These are phyloP conservation scores for Scaptomyza parva DNA, from an alignment of 2,888 invertebrate species.

Conservation along the genomic window DNA sequence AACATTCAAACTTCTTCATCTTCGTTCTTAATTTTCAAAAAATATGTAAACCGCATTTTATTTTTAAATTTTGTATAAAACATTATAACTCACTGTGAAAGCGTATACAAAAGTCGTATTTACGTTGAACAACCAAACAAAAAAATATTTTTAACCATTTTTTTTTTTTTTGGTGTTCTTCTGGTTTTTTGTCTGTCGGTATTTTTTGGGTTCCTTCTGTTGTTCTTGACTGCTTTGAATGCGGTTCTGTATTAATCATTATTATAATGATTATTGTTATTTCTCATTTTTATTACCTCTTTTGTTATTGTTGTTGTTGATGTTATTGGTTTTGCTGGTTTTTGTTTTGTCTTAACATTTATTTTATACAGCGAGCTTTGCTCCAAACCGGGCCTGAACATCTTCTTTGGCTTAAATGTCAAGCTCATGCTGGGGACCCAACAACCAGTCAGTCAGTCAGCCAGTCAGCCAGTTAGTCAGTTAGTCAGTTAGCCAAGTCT, in stretches of 20 bases:
- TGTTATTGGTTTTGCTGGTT: slow-evolving; percentile 5
- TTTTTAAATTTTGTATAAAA: too few species aligned
- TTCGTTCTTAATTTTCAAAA: too few species aligned
- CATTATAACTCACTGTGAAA: not conserved
- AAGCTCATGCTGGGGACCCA: slow-evolving; percentile 59
- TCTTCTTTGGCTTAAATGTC: slow-evolving; percentile 71
- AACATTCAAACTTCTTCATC: too few species aligned
- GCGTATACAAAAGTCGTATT: slow-evolving; percentile 13
- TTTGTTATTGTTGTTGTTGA: slow-evolving; percentile 16
- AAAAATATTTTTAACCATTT: slow-evolving; percentile 3
- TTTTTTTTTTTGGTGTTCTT: slow-evolving; percentile 8
- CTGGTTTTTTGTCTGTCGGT: not conserved
- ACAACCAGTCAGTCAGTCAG: slow-evolving; percentile 29
- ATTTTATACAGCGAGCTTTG: slow-evolving; percentile 31
- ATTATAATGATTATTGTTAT: slow-evolving; percentile 58
- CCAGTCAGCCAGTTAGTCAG: slow-evolving; percentile 13
- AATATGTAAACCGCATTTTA: too few species aligned
- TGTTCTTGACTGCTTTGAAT: slow-evolving; percentile 54
- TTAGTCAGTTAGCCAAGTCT: slow-evolving; percentile 19
- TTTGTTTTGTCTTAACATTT: slow-evolving; percentile 52
- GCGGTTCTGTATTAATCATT: slow-evolving; percentile 57
- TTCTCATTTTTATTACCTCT: slow-evolving; percentile 5
- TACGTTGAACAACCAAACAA: not conserved
- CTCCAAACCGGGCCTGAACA: slow-evolving; percentile 20
- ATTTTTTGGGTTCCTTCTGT: slow-evolving; percentile 20